phyloP scores from a whole-genome alignment of 1,140 invertebrate species.

The Psilanteris sp. region DNA sequence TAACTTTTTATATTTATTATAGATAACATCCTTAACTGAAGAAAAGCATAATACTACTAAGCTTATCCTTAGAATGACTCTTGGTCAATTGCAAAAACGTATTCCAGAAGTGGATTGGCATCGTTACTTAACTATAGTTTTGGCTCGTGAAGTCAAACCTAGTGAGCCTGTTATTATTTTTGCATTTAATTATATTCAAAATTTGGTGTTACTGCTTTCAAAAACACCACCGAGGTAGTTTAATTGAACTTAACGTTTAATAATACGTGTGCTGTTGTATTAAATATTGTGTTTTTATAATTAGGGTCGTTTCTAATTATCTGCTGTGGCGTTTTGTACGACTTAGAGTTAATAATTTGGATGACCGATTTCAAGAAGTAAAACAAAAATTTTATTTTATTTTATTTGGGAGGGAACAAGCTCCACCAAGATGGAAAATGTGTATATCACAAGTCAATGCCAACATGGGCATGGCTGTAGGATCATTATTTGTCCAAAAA shows the following conservation, averaged over 20 bases:
- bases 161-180: conserved; percentile 87
- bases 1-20: conserved; percentile 7
- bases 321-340: conserved; percentile 92
- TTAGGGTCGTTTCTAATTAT: conserved; percentile 86
- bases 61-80: conserved; percentile 88
- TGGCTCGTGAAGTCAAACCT: conserved; percentile 81
- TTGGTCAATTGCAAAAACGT: conserved; percentile 84
- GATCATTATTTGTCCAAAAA: conserved; percentile 91
- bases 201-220: conserved; percentile 77
- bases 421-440: conserved; percentile 89
- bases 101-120: conserved; percentile 91
- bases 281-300: conserved; percentile 5
- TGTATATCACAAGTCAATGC: conserved; percentile 91
- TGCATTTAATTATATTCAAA: conserved; percentile 84
- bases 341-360: conserved; percentile 91
- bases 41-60: conserved; percentile 89
- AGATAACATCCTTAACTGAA: conserved; percentile 91
- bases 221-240: conserved; percentile 76
- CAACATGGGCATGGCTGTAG: conserved; percentile 90
- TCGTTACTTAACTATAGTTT: conserved; percentile 85
- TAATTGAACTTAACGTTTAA: too few relatives aligned
- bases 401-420: conserved; percentile 86
- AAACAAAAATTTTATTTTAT: conserved; percentile 85
- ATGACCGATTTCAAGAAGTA: conserved; percentile 85
- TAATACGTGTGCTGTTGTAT: too few relatives aligned